These are phyloP conservation scores for Lepidonotus clava DNA, from an alignment of 2,888 invertebrate species.

Conservation along the genomic window DNA sequence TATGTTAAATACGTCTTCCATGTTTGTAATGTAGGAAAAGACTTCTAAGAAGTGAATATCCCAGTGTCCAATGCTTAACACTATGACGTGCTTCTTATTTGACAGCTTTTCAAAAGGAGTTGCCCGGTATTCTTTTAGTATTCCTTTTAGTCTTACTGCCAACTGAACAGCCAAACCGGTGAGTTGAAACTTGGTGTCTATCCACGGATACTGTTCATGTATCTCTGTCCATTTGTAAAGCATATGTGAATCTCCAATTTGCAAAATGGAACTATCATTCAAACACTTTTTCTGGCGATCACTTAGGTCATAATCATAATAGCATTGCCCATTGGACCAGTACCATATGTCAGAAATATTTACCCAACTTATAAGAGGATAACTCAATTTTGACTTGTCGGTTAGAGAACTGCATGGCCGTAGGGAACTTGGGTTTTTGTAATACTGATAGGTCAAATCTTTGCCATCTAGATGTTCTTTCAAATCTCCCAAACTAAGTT, in stretches of 20 bases:
- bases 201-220: background rate
- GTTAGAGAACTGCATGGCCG: background rate
- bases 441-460: background rate
- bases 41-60: slow-evolving; percentile 1
- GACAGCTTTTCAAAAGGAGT: background rate
- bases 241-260: background rate
- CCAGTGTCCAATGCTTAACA: background rate
- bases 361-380: no score
- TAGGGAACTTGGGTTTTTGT: background rate
- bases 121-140: background rate
- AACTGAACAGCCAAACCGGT: background rate
- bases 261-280: background rate
- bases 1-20: background rate
- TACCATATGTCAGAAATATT: no score
- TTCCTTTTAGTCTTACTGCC: background rate
- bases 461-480: no score
- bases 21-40: background rate
- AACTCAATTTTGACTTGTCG: background rate
- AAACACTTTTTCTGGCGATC: background rate
- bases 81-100: background rate
- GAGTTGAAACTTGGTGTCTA: background rate
- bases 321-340: background rate
- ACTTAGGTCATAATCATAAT: background rate
- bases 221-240: background rate
- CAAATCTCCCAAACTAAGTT: no score